phyloP scores from a whole-genome alignment of 2,797 vertebrate species.

The Manis javanica region DNA sequence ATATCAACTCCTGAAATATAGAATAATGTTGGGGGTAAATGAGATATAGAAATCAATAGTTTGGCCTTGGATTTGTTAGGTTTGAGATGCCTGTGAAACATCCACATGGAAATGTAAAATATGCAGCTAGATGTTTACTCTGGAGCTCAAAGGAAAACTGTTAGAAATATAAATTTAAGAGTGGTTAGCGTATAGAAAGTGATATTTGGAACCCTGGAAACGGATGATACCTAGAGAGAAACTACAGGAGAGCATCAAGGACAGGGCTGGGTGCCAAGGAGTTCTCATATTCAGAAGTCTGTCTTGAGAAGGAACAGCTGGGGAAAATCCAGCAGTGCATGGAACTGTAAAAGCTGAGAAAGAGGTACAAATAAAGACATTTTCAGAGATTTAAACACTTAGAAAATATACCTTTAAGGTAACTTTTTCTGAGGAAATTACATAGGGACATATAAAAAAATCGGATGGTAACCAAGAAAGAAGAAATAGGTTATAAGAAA shows the following conservation, averaged over 20 bases:
- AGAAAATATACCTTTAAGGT: neutral
- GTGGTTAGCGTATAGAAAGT: neutral
- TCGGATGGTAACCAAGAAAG: neutral
- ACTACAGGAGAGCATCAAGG: neutral
- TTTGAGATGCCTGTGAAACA: neutral
- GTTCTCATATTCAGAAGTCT: neutral
- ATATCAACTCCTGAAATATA: neutral
- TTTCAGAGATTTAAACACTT: neutral
- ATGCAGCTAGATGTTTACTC: neutral
- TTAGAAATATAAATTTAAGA: neutral
- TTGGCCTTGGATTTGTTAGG: neutral
- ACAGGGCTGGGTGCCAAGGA: neutral
- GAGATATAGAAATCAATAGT: neutral
- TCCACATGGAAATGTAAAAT: neutral
- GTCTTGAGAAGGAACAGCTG: neutral
- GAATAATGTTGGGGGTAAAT: neutral
- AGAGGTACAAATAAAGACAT: neutral
- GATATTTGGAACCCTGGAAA: neutral
- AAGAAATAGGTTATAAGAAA: neutral
- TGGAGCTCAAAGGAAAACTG: neutral
- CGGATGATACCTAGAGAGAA: neutral
- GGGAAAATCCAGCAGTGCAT: neutral
- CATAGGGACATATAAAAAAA: conserved; percentile 1
- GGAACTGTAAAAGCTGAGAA: neutral
- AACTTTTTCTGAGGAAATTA: neutral